Evolutionary conservation across 1,140 invertebrate genomes (phyloP).

Genomic region (Liolophura sinensis): DNA sequence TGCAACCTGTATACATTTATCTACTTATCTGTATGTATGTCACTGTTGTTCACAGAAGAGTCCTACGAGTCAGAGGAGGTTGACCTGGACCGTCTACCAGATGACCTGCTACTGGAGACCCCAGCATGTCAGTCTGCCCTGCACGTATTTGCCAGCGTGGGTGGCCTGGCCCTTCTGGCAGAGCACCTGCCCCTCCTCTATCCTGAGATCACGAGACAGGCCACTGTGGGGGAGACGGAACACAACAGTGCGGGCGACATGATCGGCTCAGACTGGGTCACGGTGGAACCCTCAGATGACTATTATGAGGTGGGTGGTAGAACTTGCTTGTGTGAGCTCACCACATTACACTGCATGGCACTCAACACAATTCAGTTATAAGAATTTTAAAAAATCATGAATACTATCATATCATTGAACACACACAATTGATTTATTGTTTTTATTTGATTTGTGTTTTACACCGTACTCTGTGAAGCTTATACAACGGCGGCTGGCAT

Average conservation of each 20-base stretch:
- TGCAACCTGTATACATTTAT: too few species aligned
- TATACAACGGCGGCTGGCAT: too few species aligned
- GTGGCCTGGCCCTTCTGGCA: conserved; percentile 84
- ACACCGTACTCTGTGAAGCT: too few species aligned
- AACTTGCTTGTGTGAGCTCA: not conserved
- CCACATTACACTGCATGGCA: too few species aligned
- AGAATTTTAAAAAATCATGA: too few species aligned
- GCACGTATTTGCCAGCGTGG: conserved; percentile 80
- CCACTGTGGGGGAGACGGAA: conserved; percentile 33
- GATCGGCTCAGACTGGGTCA: conserved; percentile 74
- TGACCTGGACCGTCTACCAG: conserved; percentile 23
- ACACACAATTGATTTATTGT: too few species aligned
- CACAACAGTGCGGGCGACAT: conserved; percentile 27
- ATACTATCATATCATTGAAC: too few species aligned
- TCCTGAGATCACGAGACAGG: conserved; percentile 68
- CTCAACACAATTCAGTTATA: too few species aligned
- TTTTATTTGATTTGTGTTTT: too few species aligned
- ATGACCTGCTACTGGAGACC: conserved; percentile 34
- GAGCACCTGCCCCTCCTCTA: conserved; percentile 84
- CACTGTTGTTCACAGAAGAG: not conserved
- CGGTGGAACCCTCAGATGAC: conserved; percentile 72
- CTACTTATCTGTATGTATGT: too few species aligned
- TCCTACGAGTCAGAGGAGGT: conserved; percentile 16
- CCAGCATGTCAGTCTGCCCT: conserved; percentile 68
- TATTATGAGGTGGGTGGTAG: conserved; percentile 67